Evolutionary conservation across 2,797 vertebrate genomes (phyloP), one percentile per base, ranked within the genome.

Genomic region (Ctenochaetus hawaiiensis): DNA sequence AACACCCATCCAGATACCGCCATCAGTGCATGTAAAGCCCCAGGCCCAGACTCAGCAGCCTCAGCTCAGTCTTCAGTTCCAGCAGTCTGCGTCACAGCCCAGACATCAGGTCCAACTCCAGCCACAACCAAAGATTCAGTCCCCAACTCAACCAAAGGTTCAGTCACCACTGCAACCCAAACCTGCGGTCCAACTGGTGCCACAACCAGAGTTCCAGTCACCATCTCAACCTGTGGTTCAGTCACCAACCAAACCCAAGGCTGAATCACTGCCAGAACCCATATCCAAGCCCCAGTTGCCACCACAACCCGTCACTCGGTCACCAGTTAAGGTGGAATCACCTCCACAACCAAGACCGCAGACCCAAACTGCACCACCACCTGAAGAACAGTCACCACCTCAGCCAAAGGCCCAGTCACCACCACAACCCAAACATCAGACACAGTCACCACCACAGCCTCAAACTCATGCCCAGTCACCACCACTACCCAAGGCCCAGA

Each of bases 1-100:
- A 72, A 56, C 74, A 63, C 71, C 81, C 1, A 23, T 79, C 11
- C 83, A 84, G 57, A 30, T 60, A n/a, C 87, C 79, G 37, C 11
- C 54, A 23, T 48, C 9, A 0, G 18, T 44, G 16, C 75, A 78
- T 77, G 43, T 30, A 63, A 82, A 72, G 2, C 9, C 53, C 10
- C 59, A 71, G 7, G 11, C 45, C 10, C 67, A 67, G 20, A 51
- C 51, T 49, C 75, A 75, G 18, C 77, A 77, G 14, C 8, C 44
- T 76, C 86, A 79, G 39, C 8, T 57, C 51, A 64, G 39, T 66
- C 10, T 68, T 59, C 81, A 70, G 41, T 60, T 63, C 30, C 85
- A 87, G 43, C 78, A 85, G 60, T 17, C 71, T 22, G 45, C 67
- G 22, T n/a, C 49, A 26, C 82, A 86, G 51, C 18, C 67, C 7